phyloP scores from a whole-genome alignment of 23 tunicate species.

The Aplidium turbinatum region DNA sequence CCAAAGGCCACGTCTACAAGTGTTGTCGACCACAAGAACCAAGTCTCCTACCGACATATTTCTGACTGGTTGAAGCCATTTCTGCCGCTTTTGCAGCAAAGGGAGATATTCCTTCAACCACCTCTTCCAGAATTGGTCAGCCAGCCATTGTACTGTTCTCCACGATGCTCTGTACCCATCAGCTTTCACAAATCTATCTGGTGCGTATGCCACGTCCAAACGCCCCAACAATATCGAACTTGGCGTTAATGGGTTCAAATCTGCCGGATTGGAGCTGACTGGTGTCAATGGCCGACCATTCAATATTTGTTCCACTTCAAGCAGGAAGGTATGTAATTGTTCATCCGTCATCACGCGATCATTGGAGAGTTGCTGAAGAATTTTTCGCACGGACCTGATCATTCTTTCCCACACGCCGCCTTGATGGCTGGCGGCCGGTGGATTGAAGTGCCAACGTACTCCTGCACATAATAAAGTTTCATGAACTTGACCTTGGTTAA shows the following conservation, averaged over 20 bases:
- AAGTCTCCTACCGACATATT: conserved; percentile 14
- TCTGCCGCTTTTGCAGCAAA: conserved; percentile 25
- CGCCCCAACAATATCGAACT: conserved; percentile 17
- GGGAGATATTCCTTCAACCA: conserved; percentile 19
- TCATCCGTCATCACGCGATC: conserved; percentile 34
- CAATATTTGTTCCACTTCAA: conserved; percentile 21
- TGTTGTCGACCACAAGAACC: conserved; percentile 26
- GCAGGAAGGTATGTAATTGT: conserved; percentile 1
- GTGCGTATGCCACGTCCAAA: conserved; percentile 13
- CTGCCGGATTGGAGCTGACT: conserved; percentile 24
- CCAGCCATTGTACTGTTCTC: background rate
- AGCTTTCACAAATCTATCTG: conserved; percentile 26
- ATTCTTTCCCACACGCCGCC: conserved; percentile 24
- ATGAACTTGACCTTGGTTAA: background rate
- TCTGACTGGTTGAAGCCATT: conserved; percentile 25
- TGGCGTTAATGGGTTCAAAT: conserved; percentile 21
- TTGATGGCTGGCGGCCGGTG: conserved; percentile 29
- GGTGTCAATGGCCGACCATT: conserved; percentile 36
- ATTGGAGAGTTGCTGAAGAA: background rate
- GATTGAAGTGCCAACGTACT: background rate
- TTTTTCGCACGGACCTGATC: conserved; percentile 12
- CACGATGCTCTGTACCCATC: conserved; percentile 24
- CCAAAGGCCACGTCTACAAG: conserved; percentile 14
- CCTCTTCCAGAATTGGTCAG: conserved; percentile 31
- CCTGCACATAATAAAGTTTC: conserved; percentile 7